phyloP scores from a whole-genome alignment of 2,113 vertebrate genomes.

The Paralichthys olivaceus region DNA sequence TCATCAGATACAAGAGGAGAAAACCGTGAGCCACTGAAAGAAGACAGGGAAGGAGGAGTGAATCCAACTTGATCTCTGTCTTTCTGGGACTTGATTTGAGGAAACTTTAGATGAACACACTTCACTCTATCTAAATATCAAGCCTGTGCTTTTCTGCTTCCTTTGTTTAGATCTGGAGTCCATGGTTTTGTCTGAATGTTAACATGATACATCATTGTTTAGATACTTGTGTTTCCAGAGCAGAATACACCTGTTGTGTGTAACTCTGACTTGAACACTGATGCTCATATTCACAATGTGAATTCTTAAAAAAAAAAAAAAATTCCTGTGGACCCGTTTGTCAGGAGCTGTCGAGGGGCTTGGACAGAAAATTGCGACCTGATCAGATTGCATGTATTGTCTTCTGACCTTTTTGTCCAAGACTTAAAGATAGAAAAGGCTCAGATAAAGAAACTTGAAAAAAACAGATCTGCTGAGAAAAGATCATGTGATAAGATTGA shows the following conservation, averaged over 20 bases:
- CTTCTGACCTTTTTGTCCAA: too few relatives aligned
- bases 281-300: conserved; percentile 53
- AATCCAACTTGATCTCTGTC: conserved; percentile 2
- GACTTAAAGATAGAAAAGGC: too few relatives aligned
- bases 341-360: too few relatives aligned
- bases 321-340: too few relatives aligned
- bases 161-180: neutral
- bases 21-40: conserved; percentile 58
- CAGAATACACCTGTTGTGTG: neutral
- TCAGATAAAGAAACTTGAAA: too few relatives aligned
- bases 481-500: too few relatives aligned
- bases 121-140: conserved; percentile 8
- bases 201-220: neutral
- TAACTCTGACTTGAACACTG: conserved; percentile 29
- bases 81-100: conserved; percentile 37
- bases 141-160: conserved; percentile 14
- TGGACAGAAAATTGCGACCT: too few relatives aligned
- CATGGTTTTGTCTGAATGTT: neutral
- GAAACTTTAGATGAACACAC: conserved; percentile 10
- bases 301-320: conserved; percentile 30
- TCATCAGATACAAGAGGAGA: conserved; percentile 91
- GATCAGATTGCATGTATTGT: too few relatives aligned
- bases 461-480: too few relatives aligned
- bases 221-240: conserved; percentile 29
- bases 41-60: neutral